phyloP scores from a whole-genome alignment of 2,888 invertebrate species.

The Lysandra coridon region DNA sequence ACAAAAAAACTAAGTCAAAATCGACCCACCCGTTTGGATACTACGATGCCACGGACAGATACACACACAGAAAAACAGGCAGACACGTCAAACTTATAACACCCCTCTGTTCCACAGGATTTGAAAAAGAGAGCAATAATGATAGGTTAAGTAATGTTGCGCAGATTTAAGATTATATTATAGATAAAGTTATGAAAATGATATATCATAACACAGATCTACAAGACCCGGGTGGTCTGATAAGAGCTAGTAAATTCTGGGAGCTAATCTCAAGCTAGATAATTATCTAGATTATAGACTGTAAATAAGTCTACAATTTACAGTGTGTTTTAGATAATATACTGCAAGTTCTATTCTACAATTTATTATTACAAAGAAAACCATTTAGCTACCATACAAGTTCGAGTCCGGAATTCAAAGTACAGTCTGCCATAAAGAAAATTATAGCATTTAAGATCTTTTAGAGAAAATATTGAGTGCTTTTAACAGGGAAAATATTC shows the following conservation, averaged over 20 bases:
- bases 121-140: not conserved
- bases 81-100: no score
- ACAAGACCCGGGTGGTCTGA: not conserved
- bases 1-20: no score
- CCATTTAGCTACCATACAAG: not conserved
- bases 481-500: no score
- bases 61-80: no score
- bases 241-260: not conserved
- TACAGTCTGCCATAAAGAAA: not conserved
- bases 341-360: not conserved
- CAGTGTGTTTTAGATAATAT: not conserved
- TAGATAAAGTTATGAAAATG: not conserved
- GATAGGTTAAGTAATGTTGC: not conserved
- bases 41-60: no score
- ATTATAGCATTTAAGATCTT: not conserved
- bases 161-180: no score
- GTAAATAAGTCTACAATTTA: conserved; percentile 2
- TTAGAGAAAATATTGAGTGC: no score
- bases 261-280: not conserved
- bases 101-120: no score
- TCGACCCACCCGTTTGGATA: no score
- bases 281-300: conserved; percentile 1
- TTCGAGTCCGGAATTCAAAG: not conserved
- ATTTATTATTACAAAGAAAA: not conserved
- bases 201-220: not conserved